Evolutionary conservation across 2,888 invertebrate genomes (phyloP).

Genomic region (Nowickia ferox): DNA sequence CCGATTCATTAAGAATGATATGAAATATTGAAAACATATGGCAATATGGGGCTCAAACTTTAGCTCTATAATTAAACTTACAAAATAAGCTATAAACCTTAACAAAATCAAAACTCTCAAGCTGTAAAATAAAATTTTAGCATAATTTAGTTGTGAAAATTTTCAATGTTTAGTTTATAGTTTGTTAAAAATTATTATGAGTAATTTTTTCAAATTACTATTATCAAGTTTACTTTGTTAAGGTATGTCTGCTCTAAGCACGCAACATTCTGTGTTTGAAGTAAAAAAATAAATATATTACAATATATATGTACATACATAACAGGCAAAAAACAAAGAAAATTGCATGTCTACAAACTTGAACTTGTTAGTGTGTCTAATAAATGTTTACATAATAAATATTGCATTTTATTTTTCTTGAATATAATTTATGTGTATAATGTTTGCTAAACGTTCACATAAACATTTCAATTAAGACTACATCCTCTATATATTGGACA

Average conservation of each 20-base stretch:
- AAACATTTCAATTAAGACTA: constrained; percentile 45
- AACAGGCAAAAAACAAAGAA: neutral
- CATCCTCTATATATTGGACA: constrained; percentile 22
- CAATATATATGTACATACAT: neutral
- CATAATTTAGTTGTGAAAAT: neutral
- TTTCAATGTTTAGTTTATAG: no score
- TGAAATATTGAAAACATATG: neutral
- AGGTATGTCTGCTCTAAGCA: constrained; percentile 29
- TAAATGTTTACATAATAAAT: constrained; percentile 41
- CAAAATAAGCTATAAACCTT: neutral
- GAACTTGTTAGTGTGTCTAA: constrained; percentile 51
- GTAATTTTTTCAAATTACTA: neutral
- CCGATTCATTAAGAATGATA: constrained; percentile 15
- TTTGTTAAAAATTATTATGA: neutral
- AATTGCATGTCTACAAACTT: constrained; percentile 42
- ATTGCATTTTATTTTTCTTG: constrained; percentile 12
- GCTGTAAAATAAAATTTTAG: neutral
- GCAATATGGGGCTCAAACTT: constrained; percentile 13
- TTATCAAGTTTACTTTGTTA: neutral
- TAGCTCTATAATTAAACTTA: neutral
- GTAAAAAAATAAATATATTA: neutral
- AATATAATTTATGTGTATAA: neutral
- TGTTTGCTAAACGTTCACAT: constrained; percentile 33
- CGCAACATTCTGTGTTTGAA: constrained; percentile 24
- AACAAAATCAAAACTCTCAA: neutral